Evolutionary conservation across 2,888 invertebrate genomes (phyloP), one percentile per base, ranked within the genome.

Genomic region (Mamestra brassicae): DNA sequence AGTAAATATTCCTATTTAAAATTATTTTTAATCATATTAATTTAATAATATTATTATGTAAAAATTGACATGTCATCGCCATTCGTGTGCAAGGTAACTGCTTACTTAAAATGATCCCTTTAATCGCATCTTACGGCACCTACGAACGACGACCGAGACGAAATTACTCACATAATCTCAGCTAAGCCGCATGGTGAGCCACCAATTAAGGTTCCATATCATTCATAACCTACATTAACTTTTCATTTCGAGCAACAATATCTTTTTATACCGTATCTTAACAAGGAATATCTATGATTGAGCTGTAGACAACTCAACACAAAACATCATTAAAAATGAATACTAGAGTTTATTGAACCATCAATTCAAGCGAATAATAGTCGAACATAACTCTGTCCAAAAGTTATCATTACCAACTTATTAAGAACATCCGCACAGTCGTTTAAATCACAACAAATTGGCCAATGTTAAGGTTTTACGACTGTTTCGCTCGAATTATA

Each of bases 381-480:
- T 64, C 55, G 17, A 50, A 54, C 5, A 76, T 72, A 79, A 74
- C 13, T 79, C 65, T 26, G 34, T 58, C 26, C 57, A 50, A 74
- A 84, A 74, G 74, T 69, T 73, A 75, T 77, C 63, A 84, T 71
- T 74, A 69, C 57, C 55, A 60, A 71, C 63, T 73, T 52, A 76
- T 80, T 80, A 84, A 78, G 64, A 72, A 68, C 71, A 66, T 76
- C 76, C 70, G 73, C 81, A 66, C 72, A 62, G 64, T 54, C 78
- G 38, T 81, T 76, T 74, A 74, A 73, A 81, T 76, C 71, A 75
- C 74, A 80, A 71, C 68, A 71, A 86, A 78, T 86, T 84, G 70
- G 71, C 17, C 68, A 57, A 72, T 67, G 52, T 81, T 80, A 81
- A 75, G 58, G 66, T 84, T 84, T 85, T 82, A 82, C 69, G 76